Evolutionary conservation across 2,888 invertebrate species (phyloP), one percentile per base, ranked within the genome.

Genomic region (Hololepta plana): DNA sequence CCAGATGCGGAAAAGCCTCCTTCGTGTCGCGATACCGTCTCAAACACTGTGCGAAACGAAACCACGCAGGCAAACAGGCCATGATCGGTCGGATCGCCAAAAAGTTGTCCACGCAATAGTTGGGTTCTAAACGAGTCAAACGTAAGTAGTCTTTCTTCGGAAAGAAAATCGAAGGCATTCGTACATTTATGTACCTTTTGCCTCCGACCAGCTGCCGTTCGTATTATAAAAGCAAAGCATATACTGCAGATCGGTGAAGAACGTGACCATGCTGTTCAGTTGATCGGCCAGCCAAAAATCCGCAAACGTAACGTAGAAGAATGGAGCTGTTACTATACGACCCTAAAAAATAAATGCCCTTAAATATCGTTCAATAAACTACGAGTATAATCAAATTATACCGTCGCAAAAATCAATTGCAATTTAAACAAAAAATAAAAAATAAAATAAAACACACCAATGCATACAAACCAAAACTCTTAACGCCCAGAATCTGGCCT

Each of bases 261-360:
- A 81, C 0, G 77, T 79, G 1, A 71, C 79, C 36, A 98, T 64
- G 28, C 93, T 93, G 55, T 93, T 96, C 46, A 95, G 63, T 53
- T 96, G 96, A 62, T 96, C 95, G 4, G 91, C 95, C 51, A 96
- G 71, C 95, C 95, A 96, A 67, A 96, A 96, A 59, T 96, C 95
- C 12, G 95, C 91, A 49, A 95, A 96, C 21, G 81, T 71, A 5
- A 96, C 95, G 38, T 82, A 84, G 47, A 82, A 76, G 48, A 93
- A 90, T 11, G 95, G 95, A 0, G 95, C 88, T 16, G 80, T 70
- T 23, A 90, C 45, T 37, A 91, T 79, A 28, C 82, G 70, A 35
- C 75, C 76, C 84, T 84, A 51, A 27, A 58, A 56, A 32, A 33
- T 27, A 24, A 26, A 17, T 12, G n/a, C n/a, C n/a, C n/a, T n/a